phyloP scores from a whole-genome alignment of 1,140 invertebrate species.

The Leptinotarsa lineolata region DNA sequence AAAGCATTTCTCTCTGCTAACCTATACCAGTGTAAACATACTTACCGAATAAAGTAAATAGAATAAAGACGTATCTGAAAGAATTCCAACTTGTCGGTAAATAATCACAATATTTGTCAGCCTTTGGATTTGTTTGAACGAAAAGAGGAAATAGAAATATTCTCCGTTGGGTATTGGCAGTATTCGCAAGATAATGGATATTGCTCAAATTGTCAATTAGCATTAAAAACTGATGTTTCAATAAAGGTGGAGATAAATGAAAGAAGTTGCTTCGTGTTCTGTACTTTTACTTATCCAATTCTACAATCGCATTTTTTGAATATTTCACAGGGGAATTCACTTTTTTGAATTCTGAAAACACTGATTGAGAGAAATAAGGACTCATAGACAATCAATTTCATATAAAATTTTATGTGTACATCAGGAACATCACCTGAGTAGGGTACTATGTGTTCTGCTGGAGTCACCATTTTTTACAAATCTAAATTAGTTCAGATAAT shows the following conservation, averaged over 20 bases:
- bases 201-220: no score
- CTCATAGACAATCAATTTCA: no score
- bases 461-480: no score
- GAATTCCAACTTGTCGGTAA: constrained; percentile 27
- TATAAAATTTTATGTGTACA: no score
- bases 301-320: no score
- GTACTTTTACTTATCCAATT: background rate
- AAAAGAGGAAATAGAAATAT: constrained; percentile 11
- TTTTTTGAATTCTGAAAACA: no score
- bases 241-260: background rate
- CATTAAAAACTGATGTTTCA: background rate
- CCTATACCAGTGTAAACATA: constrained; percentile 26
- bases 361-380: no score
- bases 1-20: constrained; percentile 25
- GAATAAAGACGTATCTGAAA: constrained; percentile 28
- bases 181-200: no score
- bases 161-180: background rate
- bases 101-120: constrained; percentile 27
- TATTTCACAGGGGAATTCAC: no score
- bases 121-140: constrained; percentile 25
- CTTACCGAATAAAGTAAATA: constrained; percentile 31
- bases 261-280: background rate
- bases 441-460: no score
- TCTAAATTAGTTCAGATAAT: no score
- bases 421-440: no score